A percentile compares a stretch with the other conserved stretches of the same genome.
Conservation (phyloP, 1,140 invertebrate genomes). For the Drosophila punjabiensis region DNA sequence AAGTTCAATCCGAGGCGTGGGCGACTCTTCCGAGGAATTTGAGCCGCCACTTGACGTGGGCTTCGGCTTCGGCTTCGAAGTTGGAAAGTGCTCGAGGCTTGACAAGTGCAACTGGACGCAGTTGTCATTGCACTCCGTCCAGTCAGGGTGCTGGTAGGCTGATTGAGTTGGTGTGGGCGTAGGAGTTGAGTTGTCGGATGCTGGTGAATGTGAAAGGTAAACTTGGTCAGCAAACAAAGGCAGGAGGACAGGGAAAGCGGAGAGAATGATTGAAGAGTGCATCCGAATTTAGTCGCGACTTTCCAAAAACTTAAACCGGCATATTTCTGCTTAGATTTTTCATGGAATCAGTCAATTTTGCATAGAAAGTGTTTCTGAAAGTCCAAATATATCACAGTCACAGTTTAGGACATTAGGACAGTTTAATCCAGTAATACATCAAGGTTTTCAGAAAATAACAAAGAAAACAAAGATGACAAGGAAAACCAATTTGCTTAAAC, state of each 20-base stretch:
- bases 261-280: not conserved
- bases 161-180: conserved; percentile 39
- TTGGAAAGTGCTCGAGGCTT: conserved; percentile 52
- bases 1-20: conserved; percentile 68
- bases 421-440: not conserved
- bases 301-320: conserved; percentile 7
- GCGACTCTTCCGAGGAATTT: conserved; percentile 64
- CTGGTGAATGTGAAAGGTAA: conserved; percentile 60
- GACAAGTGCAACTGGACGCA: conserved; percentile 67
- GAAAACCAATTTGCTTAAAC: not conserved
- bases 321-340: not conserved
- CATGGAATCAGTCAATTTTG: not conserved
- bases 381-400: not conserved
- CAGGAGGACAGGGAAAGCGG: conserved; percentile 14
- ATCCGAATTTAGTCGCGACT: conserved; percentile 11
- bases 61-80: conserved; percentile 30
- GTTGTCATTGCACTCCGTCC: conserved; percentile 56
- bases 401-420: not conserved
- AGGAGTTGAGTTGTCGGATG: conserved; percentile 22
- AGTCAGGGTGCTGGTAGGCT: conserved; percentile 20
- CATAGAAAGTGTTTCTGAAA: not conserved
- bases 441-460: not conserved
- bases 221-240: conserved; percentile 25
- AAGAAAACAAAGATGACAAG: not conserved
- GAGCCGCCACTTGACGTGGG: conserved; percentile 28